Percentiles rank a stretch among this genome's conserved stretches.
Evolutionary conservation across 2,113 vertebrate genomes (phyloP).

Genomic region (Trichechus manatus): DNA sequence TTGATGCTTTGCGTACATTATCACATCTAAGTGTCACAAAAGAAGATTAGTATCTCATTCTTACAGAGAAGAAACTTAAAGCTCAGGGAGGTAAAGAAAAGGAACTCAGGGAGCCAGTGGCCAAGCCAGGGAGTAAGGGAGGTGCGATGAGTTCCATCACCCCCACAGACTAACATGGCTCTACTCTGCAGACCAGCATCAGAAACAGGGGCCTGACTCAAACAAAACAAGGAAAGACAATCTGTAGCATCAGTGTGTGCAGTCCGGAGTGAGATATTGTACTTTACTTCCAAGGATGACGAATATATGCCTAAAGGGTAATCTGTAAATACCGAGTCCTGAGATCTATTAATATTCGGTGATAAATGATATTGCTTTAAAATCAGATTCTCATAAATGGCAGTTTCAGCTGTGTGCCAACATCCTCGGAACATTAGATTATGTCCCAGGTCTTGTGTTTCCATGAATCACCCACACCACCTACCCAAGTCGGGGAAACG

Average conservation of each 20-base stretch:
- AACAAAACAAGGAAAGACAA: not conserved
- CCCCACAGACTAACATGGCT: not conserved
- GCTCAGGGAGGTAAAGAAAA: not conserved
- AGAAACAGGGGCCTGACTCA: not conserved
- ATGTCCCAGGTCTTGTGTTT: not conserved
- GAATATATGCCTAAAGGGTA: not conserved
- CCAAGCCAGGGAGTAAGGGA: not conserved
- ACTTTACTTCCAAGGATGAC: not conserved
- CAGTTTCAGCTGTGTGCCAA: not conserved
- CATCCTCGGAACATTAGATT: not conserved
- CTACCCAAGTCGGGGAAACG: not conserved
- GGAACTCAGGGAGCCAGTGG: not conserved
- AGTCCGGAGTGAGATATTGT: not conserved
- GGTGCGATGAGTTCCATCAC: not conserved
- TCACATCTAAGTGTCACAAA: not conserved
- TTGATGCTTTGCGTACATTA: not conserved
- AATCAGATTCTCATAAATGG: not conserved
- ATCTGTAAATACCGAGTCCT: not conserved
- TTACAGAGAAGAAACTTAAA: not conserved
- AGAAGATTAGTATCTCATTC: not conserved
- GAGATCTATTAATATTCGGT: not conserved
- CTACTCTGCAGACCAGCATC: not conserved
- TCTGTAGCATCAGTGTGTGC: not conserved
- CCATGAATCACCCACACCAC: not conserved
- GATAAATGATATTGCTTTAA: constrained; percentile 4